Evolutionary conservation across 2,797 vertebrate species (phyloP).

Genomic region (Chiloscyllium punctatum): DNA sequence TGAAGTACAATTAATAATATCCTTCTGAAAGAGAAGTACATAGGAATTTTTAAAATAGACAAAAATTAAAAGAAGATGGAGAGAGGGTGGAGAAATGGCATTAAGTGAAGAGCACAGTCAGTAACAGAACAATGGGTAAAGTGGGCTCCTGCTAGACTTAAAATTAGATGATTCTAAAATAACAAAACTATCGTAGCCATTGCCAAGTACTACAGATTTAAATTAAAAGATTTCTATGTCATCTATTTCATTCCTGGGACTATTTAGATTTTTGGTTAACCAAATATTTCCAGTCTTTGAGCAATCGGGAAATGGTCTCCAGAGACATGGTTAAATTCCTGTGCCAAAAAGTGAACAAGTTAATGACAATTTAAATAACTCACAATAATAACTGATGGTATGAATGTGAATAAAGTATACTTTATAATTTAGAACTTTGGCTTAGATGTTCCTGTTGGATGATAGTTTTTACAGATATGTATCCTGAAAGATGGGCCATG

Average conservation of each 20-base stretch:
- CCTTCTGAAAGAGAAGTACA: neutral
- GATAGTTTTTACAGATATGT: too few relatives aligned
- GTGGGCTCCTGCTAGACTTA: neutral
- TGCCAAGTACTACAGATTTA: neutral
- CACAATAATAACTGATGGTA: neutral
- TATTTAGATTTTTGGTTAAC: neutral
- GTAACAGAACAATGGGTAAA: neutral
- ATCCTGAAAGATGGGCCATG: too few relatives aligned
- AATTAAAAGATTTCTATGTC: neutral
- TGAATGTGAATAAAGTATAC: neutral
- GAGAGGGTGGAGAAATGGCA: neutral
- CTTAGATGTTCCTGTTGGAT: too few relatives aligned
- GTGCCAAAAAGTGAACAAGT: neutral
- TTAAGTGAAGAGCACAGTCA: neutral
- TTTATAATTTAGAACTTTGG: too few relatives aligned
- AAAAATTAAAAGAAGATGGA: neutral
- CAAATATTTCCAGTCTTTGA: neutral
- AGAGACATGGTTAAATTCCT: neutral
- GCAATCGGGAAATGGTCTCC: neutral
- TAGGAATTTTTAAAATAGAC: neutral
- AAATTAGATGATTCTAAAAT: neutral
- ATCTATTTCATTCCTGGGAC: neutral
- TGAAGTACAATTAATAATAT: neutral
- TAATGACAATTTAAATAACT: neutral
- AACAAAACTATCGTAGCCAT: neutral